Base-by-base conservation (phyloP, 1,140 invertebrate species). In the Pemphigus obesinymphae region DNA sequence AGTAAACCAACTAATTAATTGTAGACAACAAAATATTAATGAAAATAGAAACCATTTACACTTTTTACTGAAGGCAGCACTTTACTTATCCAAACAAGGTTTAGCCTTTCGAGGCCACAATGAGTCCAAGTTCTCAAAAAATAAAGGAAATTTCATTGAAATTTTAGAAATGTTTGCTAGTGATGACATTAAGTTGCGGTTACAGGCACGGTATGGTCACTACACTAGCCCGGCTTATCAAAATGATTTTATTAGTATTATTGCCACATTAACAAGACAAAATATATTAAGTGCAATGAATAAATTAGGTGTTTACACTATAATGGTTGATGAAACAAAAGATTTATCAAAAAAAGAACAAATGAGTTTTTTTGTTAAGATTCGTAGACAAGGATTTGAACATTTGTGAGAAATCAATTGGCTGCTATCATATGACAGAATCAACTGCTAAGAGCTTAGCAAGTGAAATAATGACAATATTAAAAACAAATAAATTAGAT, bases 171-270 rank as follows among this genome's bases (percentile, higher is more conserved):
- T 55, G 43, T 76, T 76, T 48, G 68, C 29, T 23, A 17, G 37
- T 40, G 68, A 72, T 72, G 37, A 40, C 20, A 29, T 70, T 17
- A 70, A 72, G 15, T 34, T 17, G 15, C 11, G 34, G 31, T 34
- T 72, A 29, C 20, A 72, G 37, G 11, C n/a, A 3, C 3, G 37
- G 29, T 72, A 72, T 13, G 37, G 68, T 13, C 68, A 43, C 20
- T 72, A 72, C 34, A 45, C 34, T 29, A 23, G 20, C n/a, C 68
- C n/a, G 37, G 37, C 37, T 15, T 72, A 72, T 45, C 68, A 72
- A 72, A 72, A 72, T 43, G 20, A 72, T 72, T 72, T 72, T 23
- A 72, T 72, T n/a, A 40, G n/a, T 31, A 40, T 15, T 72, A 43
- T 72, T 37, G 34, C 23, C 15, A 15, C n/a, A 72, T 43, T 11